Conservation (phyloP, 2,797 vertebrate genomes). For the Myotis pilosus region DNA sequence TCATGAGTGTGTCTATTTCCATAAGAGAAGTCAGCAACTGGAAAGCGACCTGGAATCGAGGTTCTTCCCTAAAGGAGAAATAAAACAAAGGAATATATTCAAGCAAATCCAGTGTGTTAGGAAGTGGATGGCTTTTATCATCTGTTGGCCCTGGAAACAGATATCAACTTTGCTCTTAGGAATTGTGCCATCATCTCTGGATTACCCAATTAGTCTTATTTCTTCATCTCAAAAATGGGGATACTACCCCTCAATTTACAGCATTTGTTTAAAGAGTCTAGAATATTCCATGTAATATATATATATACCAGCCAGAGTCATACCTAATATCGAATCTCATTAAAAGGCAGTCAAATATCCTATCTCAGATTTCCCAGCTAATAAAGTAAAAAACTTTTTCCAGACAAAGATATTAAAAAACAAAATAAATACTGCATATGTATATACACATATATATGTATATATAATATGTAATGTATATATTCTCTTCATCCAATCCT, state of each 20-base stretch:
- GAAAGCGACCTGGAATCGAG: slow-evolving; percentile 97
- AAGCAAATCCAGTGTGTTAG: neutral
- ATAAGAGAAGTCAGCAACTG: slow-evolving; percentile 96
- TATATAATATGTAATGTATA: neutral
- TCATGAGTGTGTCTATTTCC: slow-evolving; percentile 96
- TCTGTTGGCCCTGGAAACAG: neutral
- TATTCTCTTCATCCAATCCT: neutral
- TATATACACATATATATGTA: neutral
- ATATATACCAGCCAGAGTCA: neutral
- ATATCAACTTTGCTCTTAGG: neutral
- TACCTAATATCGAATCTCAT: neutral
- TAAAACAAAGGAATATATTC: neutral
- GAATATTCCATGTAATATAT: neutral
- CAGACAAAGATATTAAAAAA: neutral
- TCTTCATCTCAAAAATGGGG: neutral
- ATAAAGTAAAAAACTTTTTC: neutral
- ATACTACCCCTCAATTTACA: neutral
- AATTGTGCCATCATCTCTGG: neutral
- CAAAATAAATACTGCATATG: no score
- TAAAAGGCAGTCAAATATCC: neutral
- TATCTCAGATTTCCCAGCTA: neutral
- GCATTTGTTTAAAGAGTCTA: neutral
- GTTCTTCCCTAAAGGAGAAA: slow-evolving; percentile 91
- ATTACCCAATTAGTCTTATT: neutral
- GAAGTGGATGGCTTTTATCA: neutral